phyloP scores from a whole-genome alignment of 2,888 invertebrate genomes.

The Eupithecia dodoneata region DNA sequence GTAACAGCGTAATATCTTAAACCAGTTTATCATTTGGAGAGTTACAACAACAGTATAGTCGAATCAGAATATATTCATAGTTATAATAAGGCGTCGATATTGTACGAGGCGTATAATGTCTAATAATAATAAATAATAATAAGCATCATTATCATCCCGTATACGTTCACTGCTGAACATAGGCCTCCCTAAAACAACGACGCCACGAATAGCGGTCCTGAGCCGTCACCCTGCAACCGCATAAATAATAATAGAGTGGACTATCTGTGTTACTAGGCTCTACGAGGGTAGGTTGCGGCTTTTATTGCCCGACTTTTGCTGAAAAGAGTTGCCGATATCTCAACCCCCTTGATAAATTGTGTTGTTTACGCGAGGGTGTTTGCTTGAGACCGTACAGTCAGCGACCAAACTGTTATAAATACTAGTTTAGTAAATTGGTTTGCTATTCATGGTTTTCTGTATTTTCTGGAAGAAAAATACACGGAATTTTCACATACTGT shows the following conservation, averaged over 20 bases:
- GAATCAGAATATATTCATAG: not conserved
- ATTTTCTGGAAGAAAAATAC: not conserved
- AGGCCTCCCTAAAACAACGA: too few species aligned
- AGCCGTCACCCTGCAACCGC: too few species aligned
- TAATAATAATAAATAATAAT: not conserved
- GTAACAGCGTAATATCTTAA: not conserved
- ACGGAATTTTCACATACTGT: not conserved
- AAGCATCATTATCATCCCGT: too few species aligned
- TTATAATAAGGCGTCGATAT: not conserved
- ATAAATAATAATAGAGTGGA: not conserved
- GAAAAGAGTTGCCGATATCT: constrained; percentile 65
- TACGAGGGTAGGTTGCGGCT: constrained; percentile 55
- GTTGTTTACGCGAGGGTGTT: constrained; percentile 81
- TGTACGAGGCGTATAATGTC: not conserved
- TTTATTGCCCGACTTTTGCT: constrained; percentile 68
- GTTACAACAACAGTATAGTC: not conserved
- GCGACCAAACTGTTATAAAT: not conserved
- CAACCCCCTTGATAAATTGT: constrained; percentile 80
- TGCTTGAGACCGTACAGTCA: constrained; percentile 56
- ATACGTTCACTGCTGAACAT: too few species aligned
- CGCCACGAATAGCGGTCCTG: too few species aligned
- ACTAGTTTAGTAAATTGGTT: not conserved
- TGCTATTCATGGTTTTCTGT: not conserved
- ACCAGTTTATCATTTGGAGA: not conserved
- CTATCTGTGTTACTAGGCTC: constrained; percentile 14